phyloP scores from a whole-genome alignment of 1,140 invertebrate species.

The Plutomurus gul region DNA sequence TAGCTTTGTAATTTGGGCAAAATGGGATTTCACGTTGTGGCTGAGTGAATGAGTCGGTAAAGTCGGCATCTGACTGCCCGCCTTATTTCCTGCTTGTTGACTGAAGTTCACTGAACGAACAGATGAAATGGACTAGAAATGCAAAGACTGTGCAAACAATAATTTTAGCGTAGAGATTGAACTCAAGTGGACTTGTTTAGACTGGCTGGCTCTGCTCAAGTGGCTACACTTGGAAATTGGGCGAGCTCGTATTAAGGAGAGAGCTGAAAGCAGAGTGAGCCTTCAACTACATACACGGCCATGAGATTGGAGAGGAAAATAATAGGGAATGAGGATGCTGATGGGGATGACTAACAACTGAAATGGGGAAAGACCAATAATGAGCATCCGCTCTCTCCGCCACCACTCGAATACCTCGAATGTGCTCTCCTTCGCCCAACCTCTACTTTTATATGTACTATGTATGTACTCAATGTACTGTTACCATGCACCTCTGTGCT shows the following conservation, averaged over 20 bases:
- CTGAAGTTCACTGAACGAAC: too few relatives aligned
- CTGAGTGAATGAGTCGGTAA: background rate
- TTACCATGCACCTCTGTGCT: background rate
- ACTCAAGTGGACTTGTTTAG: background rate
- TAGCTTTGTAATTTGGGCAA: constrained; percentile 32
- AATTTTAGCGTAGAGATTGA: background rate
- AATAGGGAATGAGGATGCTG: background rate
- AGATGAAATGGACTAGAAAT: too few relatives aligned
- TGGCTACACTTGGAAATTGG: too few relatives aligned
- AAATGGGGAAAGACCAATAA: constrained; percentile 37
- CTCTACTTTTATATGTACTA: background rate
- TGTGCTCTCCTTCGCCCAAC: background rate
- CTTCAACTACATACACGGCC: too few relatives aligned
- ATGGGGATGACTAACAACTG: constrained; percentile 31
- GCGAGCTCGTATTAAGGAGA: too few relatives aligned
- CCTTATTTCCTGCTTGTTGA: too few relatives aligned
- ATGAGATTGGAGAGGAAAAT: background rate
- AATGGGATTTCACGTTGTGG: constrained; percentile 21
- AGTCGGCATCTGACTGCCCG: too few relatives aligned
- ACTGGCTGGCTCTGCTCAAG: too few relatives aligned
- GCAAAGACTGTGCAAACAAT: too few relatives aligned
- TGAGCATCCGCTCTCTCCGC: constrained; percentile 35
- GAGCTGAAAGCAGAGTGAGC: too few relatives aligned
- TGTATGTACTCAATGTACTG: background rate
- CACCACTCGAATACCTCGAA: constrained; percentile 1